Conservation (phyloP, 2,888 invertebrate species). For the Limnephilus auricula region DNA sequence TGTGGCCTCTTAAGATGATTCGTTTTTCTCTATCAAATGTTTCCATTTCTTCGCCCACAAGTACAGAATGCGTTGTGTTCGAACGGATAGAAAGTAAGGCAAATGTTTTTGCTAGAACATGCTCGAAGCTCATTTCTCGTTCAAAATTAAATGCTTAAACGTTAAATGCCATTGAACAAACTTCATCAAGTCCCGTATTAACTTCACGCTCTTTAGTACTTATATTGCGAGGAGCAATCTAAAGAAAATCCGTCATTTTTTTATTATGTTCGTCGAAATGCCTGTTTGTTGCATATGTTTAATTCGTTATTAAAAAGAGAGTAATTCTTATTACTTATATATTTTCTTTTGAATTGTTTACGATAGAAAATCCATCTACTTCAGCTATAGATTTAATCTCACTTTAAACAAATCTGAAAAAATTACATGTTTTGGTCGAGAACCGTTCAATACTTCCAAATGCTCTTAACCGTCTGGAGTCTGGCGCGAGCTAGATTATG, state of each 20-base stretch:
- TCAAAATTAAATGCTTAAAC: constrained; percentile 12
- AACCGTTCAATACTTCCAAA: no score
- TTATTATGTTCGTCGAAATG: neutral
- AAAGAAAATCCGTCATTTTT: neutral
- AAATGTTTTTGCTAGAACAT: neutral
- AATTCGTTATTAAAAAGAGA: no score
- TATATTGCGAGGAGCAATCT: constrained; percentile 20
- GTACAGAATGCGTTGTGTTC: neutral
- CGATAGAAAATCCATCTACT: neutral
- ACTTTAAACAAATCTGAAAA: no score
- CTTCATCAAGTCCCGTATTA: constrained; percentile 42
- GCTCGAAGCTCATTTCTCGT: neutral
- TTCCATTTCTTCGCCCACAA: neutral
- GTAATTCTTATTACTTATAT: no score
- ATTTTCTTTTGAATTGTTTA: neutral
- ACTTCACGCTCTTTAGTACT: constrained; percentile 32
- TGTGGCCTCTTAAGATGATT: neutral
- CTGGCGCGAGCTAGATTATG: no score
- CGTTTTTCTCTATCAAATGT: neutral
- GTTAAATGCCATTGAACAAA: constrained; percentile 32
- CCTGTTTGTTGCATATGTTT: neutral
- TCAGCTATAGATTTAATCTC: no score
- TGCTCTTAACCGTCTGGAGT: no score
- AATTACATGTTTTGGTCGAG: no score
- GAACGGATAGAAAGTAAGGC: neutral